These are phyloP conservation scores for Serinus canaria DNA, from an alignment of 2,113 vertebrate genomes.

Conservation along the genomic window DNA sequence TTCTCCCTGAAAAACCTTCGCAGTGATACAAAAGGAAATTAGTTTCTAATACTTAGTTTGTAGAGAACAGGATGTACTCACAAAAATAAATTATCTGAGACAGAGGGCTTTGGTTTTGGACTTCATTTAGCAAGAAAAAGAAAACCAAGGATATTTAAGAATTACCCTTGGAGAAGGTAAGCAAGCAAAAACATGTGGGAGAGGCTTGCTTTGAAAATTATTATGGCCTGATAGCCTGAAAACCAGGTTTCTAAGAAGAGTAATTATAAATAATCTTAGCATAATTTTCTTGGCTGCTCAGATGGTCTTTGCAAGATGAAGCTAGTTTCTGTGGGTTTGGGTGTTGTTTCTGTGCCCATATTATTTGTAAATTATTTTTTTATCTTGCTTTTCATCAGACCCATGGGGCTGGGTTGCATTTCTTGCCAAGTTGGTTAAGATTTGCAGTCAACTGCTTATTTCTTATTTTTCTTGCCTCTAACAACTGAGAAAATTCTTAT, in stretches of 20 bases:
- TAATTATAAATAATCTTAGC: background rate
- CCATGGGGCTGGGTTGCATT: background rate
- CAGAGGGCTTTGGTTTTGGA: background rate
- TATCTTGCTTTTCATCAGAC: background rate
- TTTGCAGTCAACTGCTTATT: background rate
- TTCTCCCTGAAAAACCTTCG: background rate
- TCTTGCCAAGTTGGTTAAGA: background rate
- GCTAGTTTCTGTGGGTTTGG: fast-evolving
- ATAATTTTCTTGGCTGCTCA: background rate
- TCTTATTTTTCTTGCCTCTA: background rate
- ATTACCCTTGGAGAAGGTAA: background rate
- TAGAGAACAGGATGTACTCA: background rate
- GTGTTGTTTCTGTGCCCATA: background rate
- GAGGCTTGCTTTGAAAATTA: background rate
- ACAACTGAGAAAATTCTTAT: background rate
- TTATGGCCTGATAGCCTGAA: background rate
- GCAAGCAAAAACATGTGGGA: background rate
- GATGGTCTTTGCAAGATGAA: background rate
- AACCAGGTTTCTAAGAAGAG: background rate
- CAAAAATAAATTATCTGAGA: background rate
- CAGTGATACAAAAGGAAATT: background rate
- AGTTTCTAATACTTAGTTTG: background rate
- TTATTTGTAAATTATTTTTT: background rate
- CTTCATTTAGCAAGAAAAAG: background rate
- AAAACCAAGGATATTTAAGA: background rate